Base-by-base conservation (phyloP, 2,113 vertebrate genomes). In the Bufo bufo region DNA sequence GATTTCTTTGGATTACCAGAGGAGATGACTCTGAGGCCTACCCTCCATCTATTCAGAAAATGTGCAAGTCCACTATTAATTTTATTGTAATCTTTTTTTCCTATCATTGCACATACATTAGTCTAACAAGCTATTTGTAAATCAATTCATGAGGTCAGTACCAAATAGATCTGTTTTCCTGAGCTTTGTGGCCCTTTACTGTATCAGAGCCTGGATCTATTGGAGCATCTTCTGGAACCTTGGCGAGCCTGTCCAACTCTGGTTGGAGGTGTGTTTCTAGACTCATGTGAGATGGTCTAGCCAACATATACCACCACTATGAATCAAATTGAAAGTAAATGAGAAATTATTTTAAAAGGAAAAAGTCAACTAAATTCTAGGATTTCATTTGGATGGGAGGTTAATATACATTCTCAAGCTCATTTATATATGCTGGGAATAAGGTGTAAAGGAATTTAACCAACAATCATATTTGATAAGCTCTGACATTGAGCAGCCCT, bases 391-490 rank as follows among this genome's bases (percentile, higher is more conserved):
- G 23, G 63, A 71, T 13, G 17, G n/a, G n/a, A 71, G 65, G 45
- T 71, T 84, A 54, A 13, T 69, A 52, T 65, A 49, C 45, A 54
- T 16, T 71, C 47, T 71, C 7, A 5, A 49, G 12, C 19, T 54
- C 43, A 49, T 71, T 84, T 69, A 52, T 69, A n/a, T 54, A 84
- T 54, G 71, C 47, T 47, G 56, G 59, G 71, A 75, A 63, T 75
- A 85, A 63, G 45, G 72, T 85, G 72, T n/a, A 63, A 11, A 52
- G 72, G 54, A 85, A 85, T 85, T 63, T 61, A 77, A 56, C n/a
- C 49, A 49, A 52, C 58, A 43, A 71, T 87, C 79, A 71, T 69
- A 87, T 58, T 85, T 85, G 84, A 85, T 85, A 63, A 87, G 77
- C 75, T 5, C 23, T 86, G 59, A 78, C 85, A 54, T 78, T 45